A percentile compares a stretch with the other conserved stretches of the same genome.
Conservation (phyloP, 2,113 vertebrate genomes). For the Rhinopithecus roxellana region DNA sequence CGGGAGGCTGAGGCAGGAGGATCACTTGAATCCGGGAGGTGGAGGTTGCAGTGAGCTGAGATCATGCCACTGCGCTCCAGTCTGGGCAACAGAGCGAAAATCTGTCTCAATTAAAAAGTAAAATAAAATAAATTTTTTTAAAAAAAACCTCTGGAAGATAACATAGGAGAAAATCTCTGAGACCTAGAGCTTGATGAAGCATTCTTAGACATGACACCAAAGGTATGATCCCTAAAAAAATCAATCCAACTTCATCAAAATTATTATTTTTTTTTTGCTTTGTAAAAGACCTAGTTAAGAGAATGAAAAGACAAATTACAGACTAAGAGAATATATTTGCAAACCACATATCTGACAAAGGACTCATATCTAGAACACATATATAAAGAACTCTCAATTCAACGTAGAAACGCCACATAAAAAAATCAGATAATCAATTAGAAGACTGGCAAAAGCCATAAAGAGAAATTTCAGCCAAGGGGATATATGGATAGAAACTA, state of each 20-base stretch:
- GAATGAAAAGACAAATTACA: not conserved
- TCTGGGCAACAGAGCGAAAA: too few relatives aligned
- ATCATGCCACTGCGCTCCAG: too few relatives aligned
- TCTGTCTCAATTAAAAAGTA: too few relatives aligned
- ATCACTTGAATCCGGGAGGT: too few relatives aligned
- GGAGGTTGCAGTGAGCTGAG: too few relatives aligned
- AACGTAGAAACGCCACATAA: not conserved
- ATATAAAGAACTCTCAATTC: not conserved
- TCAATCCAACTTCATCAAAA: not conserved
- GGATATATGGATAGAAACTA: not conserved
- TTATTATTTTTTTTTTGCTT: not conserved
- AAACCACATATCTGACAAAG: not conserved
- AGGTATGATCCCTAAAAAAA: not conserved
- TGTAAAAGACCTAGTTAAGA: not conserved
- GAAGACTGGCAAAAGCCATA: not conserved
- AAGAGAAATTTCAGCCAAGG: not conserved
- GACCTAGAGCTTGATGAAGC: not conserved
- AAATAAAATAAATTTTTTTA: too few relatives aligned
- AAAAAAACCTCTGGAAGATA: not conserved
- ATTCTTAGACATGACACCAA: not conserved
- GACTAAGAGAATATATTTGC: not conserved
- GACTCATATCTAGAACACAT: not conserved
- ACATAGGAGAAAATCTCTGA: not conserved
- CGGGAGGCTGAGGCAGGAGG: too few relatives aligned
- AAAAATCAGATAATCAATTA: not conserved